Evolutionary conservation across 2,797 vertebrate genomes (phyloP).

Genomic region (Pseudochromis fuscus): DNA sequence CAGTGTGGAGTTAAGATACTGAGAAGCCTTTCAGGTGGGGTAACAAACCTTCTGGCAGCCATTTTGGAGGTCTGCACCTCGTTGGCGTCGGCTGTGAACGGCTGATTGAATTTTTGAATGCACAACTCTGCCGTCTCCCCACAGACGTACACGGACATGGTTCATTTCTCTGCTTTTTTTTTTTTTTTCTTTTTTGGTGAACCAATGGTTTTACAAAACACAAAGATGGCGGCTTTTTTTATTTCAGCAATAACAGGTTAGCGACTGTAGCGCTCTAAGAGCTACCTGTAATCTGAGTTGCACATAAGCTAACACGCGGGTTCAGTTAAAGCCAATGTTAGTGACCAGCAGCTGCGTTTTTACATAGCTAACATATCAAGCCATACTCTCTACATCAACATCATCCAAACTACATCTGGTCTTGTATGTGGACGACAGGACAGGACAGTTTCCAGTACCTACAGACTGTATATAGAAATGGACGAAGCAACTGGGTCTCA

Average conservation of each 20-base stretch:
- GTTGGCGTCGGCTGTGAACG: constrained; percentile 34
- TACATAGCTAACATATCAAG: neutral
- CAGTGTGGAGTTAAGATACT: constrained; percentile 31
- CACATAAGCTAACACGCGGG: neutral
- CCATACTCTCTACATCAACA: neutral
- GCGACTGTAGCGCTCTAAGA: no score
- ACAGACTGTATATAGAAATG: no score
- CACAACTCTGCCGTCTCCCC: constrained; percentile 1
- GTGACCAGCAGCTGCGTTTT: neutral
- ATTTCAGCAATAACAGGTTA: no score
- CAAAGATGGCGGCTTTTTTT: neutral
- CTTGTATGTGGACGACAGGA: no score
- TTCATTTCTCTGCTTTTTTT: neutral
- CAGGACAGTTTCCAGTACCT: no score
- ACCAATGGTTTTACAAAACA: constrained; percentile 5
- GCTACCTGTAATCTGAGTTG: neutral
- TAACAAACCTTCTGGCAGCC: constrained; percentile 44
- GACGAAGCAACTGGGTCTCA: no score
- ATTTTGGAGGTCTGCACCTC: constrained; percentile 56
- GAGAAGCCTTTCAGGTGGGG: constrained; percentile 39
- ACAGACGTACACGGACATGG: neutral
- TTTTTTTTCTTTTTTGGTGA: neutral
- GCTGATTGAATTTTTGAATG: constrained; percentile 22
- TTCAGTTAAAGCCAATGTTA: neutral
- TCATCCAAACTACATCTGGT: neutral